Percentiles rank a stretch among this genome's conserved stretches.
phyloP scores from a whole-genome alignment of 2,113 vertebrate genomes.

The Cinclus cinclus region DNA sequence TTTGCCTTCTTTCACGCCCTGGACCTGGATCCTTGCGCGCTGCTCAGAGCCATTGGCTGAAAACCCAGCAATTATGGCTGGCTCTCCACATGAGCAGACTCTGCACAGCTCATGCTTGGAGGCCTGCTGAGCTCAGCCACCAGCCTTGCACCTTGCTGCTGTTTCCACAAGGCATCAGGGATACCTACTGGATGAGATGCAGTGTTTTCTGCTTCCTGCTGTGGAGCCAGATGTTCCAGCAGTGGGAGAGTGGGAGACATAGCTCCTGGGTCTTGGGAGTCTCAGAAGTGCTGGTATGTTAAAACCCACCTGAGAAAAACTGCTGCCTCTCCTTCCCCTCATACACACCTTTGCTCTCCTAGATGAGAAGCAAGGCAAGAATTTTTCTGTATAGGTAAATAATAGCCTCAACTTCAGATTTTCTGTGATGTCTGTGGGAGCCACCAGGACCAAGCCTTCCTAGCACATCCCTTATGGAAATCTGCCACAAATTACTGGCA shows the following conservation, averaged over 20 bases:
- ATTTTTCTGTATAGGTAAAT: neutral
- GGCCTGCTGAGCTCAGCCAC: neutral
- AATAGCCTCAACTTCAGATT: neutral
- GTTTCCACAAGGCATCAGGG: neutral
- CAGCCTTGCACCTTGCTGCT: neutral
- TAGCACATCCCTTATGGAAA: neutral
- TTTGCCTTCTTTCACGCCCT: neutral
- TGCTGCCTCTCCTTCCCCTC: neutral
- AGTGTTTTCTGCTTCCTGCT: neutral
- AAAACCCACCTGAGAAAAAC: neutral
- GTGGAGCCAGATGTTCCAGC: neutral
- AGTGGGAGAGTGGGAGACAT: fast-evolving
- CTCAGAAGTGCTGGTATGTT: neutral
- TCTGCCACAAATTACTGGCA: neutral
- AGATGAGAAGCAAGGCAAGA: neutral
- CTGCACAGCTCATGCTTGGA: neutral
- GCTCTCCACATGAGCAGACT: neutral
- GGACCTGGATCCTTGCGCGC: neutral
- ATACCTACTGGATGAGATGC: neutral
- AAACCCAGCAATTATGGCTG: neutral
- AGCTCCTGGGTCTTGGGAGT: fast-evolving
- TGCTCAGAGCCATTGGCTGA: neutral
- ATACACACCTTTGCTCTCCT: neutral
- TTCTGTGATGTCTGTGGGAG: neutral
- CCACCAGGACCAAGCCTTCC: fast-evolving